A percentile compares a stretch with the other conserved stretches of the same genome.
These are phyloP conservation scores for Cetonia aurata DNA, from an alignment of 2,888 invertebrate genomes.

Conservation along the genomic window DNA sequence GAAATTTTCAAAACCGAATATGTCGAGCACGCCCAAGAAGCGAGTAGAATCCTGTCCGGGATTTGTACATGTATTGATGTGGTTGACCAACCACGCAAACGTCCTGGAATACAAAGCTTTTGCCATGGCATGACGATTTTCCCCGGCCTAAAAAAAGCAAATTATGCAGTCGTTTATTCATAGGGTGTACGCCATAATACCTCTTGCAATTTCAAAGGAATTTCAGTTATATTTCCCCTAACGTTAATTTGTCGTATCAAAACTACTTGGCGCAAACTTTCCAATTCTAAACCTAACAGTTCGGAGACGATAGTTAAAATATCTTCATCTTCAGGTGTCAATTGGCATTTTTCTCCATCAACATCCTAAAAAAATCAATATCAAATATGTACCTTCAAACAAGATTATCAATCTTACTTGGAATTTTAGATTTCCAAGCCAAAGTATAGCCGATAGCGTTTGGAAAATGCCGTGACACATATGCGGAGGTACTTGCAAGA, in stretches of 20 bases:
- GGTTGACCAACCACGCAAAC: conserved; percentile 92
- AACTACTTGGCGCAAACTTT: conserved; percentile 82
- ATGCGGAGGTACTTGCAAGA: conserved; percentile 85
- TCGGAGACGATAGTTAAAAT: conserved; percentile 80
- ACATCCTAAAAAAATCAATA: conserved; percentile 72
- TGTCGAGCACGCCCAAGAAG: conserved; percentile 91
- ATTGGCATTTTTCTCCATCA: conserved; percentile 86
- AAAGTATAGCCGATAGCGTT: conserved; percentile 88
- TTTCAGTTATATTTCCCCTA: conserved; percentile 92
- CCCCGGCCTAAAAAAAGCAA: conserved; percentile 74
- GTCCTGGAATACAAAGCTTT: conserved; percentile 91
- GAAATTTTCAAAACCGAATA: conserved; percentile 96
- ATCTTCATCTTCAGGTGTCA: conserved; percentile 78
- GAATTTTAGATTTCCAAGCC: conserved; percentile 91
- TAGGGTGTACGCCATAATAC: conserved; percentile 62
- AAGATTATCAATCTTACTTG: conserved; percentile 66
- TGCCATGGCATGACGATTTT: conserved; percentile 94
- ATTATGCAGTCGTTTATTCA: not conserved
- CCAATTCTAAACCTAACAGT: conserved; percentile 80
- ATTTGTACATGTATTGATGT: conserved; percentile 92
- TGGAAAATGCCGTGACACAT: conserved; percentile 92
- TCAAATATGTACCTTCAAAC: conserved; percentile 22
- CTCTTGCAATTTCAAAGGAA: conserved; percentile 88
- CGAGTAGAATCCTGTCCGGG: conserved; percentile 84
- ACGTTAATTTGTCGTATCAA: conserved; percentile 89